These are phyloP conservation scores for Drosophila mojavensis DNA, from an alignment of 1,140 invertebrate genomes.

Conservation along the genomic window DNA sequence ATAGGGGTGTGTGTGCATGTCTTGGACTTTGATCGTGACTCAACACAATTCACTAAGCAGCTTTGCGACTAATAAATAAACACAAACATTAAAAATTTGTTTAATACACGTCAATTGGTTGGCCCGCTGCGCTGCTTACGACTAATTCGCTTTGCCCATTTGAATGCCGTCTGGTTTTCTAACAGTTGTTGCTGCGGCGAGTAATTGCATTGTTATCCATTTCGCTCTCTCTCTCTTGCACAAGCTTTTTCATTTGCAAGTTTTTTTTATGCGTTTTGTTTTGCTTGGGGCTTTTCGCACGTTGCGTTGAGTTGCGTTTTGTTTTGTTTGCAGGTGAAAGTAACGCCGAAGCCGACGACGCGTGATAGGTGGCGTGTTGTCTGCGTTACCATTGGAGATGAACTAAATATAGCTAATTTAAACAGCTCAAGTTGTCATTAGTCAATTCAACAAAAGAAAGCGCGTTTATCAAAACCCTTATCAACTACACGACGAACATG, in stretches of 20 bases:
- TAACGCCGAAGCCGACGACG: conserved; percentile 31
- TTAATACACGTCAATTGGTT: conserved; percentile 38
- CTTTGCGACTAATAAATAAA: conserved; percentile 49
- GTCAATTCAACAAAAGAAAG: background rate
- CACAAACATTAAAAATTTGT: conserved; percentile 45
- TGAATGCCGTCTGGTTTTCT: background rate
- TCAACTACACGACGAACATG: conserved; percentile 23
- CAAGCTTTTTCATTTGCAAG: conserved; percentile 32
- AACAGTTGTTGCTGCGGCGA: conserved; percentile 15
- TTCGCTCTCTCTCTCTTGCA: background rate
- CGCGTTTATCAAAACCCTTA: conserved; percentile 14
- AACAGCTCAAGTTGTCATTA: background rate
- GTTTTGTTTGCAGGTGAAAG: conserved; percentile 55
- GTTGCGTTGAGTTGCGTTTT: conserved; percentile 27
- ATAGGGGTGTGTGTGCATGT: conserved; percentile 28
- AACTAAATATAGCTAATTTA: background rate
- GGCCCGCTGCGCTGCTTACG: conserved; percentile 1
- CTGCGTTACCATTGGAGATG: background rate
- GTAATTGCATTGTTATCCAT: conserved; percentile 10
- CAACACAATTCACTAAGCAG: conserved; percentile 63
- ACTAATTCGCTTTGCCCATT: conserved; percentile 22
- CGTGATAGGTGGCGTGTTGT: conserved; percentile 53
- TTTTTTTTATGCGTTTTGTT: conserved; percentile 48
- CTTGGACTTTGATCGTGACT: conserved; percentile 77
- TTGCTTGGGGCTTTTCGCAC: conserved; percentile 50